phyloP scores from a whole-genome alignment of 2,888 invertebrate genomes.

The Leistus spinibarbis region DNA sequence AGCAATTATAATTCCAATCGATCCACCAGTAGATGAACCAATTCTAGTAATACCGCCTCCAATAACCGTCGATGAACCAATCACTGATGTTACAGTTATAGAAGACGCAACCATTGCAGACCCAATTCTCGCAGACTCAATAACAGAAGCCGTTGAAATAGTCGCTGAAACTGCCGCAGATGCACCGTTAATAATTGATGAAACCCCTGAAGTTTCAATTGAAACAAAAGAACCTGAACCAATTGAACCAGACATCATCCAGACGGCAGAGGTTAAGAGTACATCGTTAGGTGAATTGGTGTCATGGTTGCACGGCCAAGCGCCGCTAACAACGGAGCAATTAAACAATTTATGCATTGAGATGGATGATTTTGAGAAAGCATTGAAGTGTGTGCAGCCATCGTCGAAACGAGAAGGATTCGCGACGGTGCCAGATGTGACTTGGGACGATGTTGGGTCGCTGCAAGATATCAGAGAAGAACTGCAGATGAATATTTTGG shows the following conservation, averaged over 20 bases:
- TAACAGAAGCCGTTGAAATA: constrained; percentile 41
- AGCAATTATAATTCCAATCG: neutral
- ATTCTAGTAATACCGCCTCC: neutral
- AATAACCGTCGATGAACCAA: constrained; percentile 19
- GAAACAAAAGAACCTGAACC: constrained; percentile 13
- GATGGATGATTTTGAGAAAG: constrained; percentile 77
- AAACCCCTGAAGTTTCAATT: neutral
- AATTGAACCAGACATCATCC: too few species aligned
- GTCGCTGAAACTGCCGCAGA: constrained; percentile 30
- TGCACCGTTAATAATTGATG: constrained; percentile 20
- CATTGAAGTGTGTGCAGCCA: constrained; percentile 84
- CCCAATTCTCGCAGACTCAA: constrained; percentile 34
- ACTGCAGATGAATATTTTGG: constrained; percentile 86
- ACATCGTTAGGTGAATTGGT: constrained; percentile 64
- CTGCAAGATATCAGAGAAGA: constrained; percentile 86
- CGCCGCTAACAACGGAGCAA: constrained; percentile 66
- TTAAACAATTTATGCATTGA: constrained; percentile 71
- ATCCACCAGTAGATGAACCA: neutral
- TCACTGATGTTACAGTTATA: constrained; percentile 37
- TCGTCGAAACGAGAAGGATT: constrained; percentile 97
- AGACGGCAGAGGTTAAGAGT: constrained; percentile 20
- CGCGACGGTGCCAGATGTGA: constrained; percentile 95
- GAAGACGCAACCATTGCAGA: constrained; percentile 42
- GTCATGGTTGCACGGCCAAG: constrained; percentile 68
- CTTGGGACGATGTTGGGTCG: constrained; percentile 97